These are phyloP conservation scores for Mesorhabditis belari DNA, from an alignment of 2,888 invertebrate genomes.

Conservation along the genomic window DNA sequence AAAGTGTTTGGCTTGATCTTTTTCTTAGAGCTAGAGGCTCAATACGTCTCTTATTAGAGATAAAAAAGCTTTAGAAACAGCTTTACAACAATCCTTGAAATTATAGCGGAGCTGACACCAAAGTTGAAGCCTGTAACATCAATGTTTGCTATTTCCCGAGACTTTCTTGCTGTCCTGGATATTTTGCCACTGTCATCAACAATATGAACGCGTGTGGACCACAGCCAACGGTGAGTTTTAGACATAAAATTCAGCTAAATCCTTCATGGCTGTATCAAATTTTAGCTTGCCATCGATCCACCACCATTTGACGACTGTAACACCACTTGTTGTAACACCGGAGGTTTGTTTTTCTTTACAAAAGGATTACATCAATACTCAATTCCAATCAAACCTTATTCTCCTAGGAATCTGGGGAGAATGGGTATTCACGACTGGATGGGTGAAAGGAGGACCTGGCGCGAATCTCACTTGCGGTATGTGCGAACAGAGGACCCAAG, in stretches of 20 bases:
- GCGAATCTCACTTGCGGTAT: constrained; percentile 34
- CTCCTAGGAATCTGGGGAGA: constrained; percentile 28
- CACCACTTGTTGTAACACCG: constrained; percentile 16
- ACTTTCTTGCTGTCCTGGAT: constrained; percentile 21
- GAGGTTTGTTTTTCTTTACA: neutral
- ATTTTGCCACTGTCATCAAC: constrained; percentile 11
- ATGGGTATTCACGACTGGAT: constrained; percentile 17
- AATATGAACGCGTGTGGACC: constrained; percentile 18
- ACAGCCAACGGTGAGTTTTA: constrained; percentile 4
- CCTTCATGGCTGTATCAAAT: too few species aligned
- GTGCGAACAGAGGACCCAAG: constrained; percentile 18
- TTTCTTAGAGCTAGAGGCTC: neutral
- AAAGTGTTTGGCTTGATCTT: too few species aligned
- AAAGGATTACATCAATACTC: too few species aligned
- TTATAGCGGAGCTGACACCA: neutral
- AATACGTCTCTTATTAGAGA: neutral
- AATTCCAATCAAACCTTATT: neutral
- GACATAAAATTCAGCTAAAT: constrained; percentile 1
- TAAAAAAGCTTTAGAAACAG: too few species aligned
- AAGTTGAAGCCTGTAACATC: constrained; percentile 4
- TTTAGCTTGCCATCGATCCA: neutral
- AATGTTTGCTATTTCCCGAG: constrained; percentile 23
- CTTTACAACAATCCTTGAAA: neutral
- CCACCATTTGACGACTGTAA: constrained; percentile 11
- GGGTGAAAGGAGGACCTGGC: constrained; percentile 3